Conservation (phyloP, 2,113 vertebrate species). For the Tragelaphus imberbis region DNA sequence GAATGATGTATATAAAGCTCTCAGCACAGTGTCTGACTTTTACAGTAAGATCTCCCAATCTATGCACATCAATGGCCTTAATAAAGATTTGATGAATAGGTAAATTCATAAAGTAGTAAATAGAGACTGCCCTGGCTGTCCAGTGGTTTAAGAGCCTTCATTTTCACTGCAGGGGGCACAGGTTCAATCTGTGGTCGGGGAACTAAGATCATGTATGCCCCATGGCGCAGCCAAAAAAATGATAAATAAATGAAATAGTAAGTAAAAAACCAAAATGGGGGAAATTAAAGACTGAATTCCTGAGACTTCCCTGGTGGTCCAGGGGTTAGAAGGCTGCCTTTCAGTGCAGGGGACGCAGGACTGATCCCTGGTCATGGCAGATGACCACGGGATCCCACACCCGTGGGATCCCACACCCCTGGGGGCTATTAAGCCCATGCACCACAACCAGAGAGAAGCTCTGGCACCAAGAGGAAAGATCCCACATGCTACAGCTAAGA, state of each 20-base stretch:
- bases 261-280: background rate
- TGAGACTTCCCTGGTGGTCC: background rate
- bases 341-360: background rate
- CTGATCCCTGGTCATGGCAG: background rate
- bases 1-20: background rate
- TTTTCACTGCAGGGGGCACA: background rate
- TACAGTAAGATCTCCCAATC: background rate
- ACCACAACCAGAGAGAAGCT: background rate
- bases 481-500: background rate
- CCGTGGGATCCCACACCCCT: background rate
- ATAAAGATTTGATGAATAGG: background rate
- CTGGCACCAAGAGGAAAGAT: background rate
- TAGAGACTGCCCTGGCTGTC: background rate
- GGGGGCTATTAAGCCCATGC: background rate
- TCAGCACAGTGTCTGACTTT: background rate
- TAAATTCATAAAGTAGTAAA: background rate
- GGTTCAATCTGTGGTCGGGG: background rate
- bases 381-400: background rate
- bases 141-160: background rate
- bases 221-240: background rate
- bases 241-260: background rate
- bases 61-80: background rate
- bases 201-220: background rate
- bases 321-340: background rate
- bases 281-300: background rate